These are phyloP conservation scores for Phylloscopus collybita DNA, from an alignment of 2,797 vertebrate genomes.

Conservation along the genomic window DNA sequence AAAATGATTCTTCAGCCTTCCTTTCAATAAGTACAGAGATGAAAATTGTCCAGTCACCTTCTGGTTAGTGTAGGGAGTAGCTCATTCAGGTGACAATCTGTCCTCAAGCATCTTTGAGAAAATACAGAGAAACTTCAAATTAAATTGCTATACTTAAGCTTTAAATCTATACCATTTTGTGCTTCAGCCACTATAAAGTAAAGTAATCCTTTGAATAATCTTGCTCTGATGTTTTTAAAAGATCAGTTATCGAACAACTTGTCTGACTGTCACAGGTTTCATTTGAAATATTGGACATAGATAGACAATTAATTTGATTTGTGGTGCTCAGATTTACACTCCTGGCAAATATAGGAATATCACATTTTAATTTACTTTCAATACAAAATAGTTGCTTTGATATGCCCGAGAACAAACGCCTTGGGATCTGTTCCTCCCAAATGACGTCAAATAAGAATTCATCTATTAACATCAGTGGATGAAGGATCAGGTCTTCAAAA, in stretches of 20 bases:
- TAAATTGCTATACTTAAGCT: neutral
- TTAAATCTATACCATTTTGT: neutral
- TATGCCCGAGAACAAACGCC: slow-evolving; percentile 16
- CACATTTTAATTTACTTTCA: slow-evolving; percentile 47
- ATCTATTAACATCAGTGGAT: neutral
- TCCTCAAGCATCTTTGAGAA: slow-evolving; percentile 37
- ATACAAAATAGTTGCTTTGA: slow-evolving; percentile 61
- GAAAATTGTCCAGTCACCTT: slow-evolving; percentile 26
- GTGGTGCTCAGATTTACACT: slow-evolving; percentile 43
- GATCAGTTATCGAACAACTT: neutral
- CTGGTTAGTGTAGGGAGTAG: slow-evolving; percentile 53
- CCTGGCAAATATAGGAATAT: slow-evolving; percentile 14
- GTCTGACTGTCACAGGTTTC: neutral
- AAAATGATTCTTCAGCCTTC: neutral
- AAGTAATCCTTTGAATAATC: slow-evolving; percentile 6
- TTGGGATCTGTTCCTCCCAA: slow-evolving; percentile 42
- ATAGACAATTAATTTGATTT: slow-evolving; percentile 43
- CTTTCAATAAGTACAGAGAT: neutral
- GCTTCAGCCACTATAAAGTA: neutral
- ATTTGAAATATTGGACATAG: slow-evolving; percentile 9
- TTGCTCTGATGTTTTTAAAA: neutral
- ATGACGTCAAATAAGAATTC: slow-evolving; percentile 26
- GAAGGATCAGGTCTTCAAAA: slow-evolving; percentile 34
- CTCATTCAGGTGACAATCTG: neutral
- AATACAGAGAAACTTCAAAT: slow-evolving; percentile 44